phyloP scores from a whole-genome alignment of 1,140 invertebrate species.

The Drosophila ficusphila region DNA sequence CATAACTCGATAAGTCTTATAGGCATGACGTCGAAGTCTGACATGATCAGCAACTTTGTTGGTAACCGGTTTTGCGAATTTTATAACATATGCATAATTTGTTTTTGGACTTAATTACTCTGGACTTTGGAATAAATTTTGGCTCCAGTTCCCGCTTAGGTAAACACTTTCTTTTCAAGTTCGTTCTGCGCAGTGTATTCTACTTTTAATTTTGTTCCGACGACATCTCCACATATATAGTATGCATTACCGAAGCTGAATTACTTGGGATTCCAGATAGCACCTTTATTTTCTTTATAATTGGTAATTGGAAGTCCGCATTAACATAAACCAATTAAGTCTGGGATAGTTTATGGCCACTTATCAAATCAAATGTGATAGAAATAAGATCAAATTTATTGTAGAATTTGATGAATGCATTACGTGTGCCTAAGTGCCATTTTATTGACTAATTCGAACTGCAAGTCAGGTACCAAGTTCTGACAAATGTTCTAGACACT shows the following conservation, averaged over 20 bases:
- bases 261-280: background rate
- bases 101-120: too few relatives aligned
- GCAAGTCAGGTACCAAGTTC: constrained; percentile 9
- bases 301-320: background rate
- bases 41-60: constrained; percentile 8
- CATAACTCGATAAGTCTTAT: constrained; percentile 13
- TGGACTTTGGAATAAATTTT: background rate
- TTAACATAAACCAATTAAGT: constrained; percentile 2
- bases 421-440: constrained; percentile 14
- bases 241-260: too few relatives aligned
- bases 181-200: too few relatives aligned
- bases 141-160: background rate
- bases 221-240: too few relatives aligned
- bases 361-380: constrained; percentile 12
- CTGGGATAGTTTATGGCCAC: background rate
- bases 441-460: background rate
- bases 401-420: constrained; percentile 2
- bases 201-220: too few relatives aligned
- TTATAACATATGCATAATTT: constrained; percentile 1
- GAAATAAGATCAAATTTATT: constrained; percentile 16
- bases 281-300: background rate
- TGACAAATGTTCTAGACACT: constrained; percentile 12
- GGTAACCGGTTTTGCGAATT: constrained; percentile 18
- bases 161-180: constrained; percentile 11
- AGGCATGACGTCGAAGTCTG: constrained; percentile 4